A percentile compares a stretch with the other conserved stretches of the same genome.
Conservation (phyloP, 2,888 invertebrate genomes). For the Melanophora roralis region DNA sequence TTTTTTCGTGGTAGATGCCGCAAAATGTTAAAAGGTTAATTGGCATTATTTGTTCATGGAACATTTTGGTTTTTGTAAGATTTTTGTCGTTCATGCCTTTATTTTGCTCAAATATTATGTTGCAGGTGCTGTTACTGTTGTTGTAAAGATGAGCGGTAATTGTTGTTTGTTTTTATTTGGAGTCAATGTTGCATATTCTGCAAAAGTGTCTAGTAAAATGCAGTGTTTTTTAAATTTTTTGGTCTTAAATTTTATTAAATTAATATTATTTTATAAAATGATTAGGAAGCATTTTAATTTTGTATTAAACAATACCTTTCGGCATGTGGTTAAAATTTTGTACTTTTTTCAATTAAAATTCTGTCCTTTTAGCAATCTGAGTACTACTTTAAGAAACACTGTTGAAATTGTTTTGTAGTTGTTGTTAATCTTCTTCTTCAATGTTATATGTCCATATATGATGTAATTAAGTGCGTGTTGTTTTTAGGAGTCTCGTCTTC, state of each 20-base stretch:
- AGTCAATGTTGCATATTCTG: conserved; percentile 8
- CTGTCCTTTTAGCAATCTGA: no score
- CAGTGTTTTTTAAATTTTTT: no score
- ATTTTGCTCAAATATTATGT: neutral
- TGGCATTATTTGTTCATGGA: conserved; percentile 63
- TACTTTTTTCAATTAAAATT: no score
- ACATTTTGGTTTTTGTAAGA: conserved; percentile 23
- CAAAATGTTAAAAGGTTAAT: conserved; percentile 65
- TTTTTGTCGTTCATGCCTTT: conserved; percentile 45
- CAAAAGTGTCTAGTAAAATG: neutral
- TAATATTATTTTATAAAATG: no score
- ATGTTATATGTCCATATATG: conserved; percentile 54
- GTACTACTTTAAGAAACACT: no score
- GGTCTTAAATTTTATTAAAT: no score
- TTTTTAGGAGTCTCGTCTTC: conserved; percentile 39
- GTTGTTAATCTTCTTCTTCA: conserved; percentile 47
- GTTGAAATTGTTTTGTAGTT: conserved; percentile 13
- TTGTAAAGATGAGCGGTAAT: conserved; percentile 24
- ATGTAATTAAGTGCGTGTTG: conserved; percentile 59
- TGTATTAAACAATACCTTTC: no score
- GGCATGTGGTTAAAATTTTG: no score
- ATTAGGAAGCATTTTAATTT: no score
- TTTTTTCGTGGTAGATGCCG: conserved; percentile 29
- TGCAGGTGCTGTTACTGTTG: neutral
- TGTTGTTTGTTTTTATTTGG: conserved; percentile 32